Base-by-base conservation (phyloP, 2,797 vertebrate species). In the Streptopelia turtur region DNA sequence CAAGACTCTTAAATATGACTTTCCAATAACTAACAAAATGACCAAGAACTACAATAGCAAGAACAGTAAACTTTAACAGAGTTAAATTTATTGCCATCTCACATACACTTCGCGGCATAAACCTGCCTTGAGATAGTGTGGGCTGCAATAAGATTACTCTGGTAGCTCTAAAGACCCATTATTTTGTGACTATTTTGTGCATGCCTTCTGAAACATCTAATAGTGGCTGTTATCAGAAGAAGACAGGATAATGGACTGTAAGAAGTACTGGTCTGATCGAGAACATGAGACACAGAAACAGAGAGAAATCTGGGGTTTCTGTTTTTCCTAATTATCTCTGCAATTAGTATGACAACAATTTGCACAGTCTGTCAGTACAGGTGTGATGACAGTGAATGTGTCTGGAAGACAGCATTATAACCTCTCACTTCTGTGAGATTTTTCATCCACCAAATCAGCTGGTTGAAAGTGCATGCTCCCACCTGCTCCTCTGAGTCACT, bases 401-500 rank as follows among this genome's bases (percentile, higher is more conserved):
- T 82, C 76, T 60, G 59, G 30, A 56, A 86, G 37, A 35, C 28
- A 49, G 41, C 17, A 27, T 65, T 76, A 57, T 22, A 86, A 59
- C 27, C 31, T 50, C 33, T 83, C 39, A n/a, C n/a, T 89, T 91
- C 45, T 55, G 17, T 18, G 43, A 83, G 69, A 59, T 31, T 53
- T 94, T 89, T 86, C 43, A 90, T 90, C 64, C 76, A 56, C 72
- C 65, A 90, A 37, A 89, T 83, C 61, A 59, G 17, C 57, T 76
- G 82, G 55, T 37, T 95, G 50, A 41, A 86, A 88, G 89, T 61
- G 50, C 4, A 1, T 20, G 59, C 65, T 94, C 50, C 52, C 59
- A 83, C 59, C 60, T 59, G 82, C 93, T 95, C 55, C 83, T 92
- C 65, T 61, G 76, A 96, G 92, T 11, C 78, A 47, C 57, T 68